These are phyloP conservation scores for Collichthys lucidus DNA, from an alignment of 2,113 vertebrate genomes.

Conservation along the genomic window DNA sequence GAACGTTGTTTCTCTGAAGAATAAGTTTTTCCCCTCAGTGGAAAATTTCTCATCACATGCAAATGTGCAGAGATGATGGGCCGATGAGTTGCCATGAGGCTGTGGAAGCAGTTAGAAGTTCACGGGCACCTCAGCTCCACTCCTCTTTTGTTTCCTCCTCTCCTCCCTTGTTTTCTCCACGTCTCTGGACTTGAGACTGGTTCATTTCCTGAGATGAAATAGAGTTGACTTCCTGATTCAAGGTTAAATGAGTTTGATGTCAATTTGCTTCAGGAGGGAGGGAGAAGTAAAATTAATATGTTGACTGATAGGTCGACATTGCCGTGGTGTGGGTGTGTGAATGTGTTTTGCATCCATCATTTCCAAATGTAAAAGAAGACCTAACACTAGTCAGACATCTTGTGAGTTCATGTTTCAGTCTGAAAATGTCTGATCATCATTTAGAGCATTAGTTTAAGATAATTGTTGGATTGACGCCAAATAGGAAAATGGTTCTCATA, in stretches of 20 bases:
- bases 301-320: constrained; percentile 6
- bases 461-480: too few relatives aligned
- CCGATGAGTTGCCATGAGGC: too few relatives aligned
- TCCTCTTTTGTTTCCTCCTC: too few relatives aligned
- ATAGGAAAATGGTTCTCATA: too few relatives aligned
- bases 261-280: neutral
- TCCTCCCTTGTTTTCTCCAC: too few relatives aligned
- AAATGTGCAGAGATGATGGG: too few relatives aligned
- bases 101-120: too few relatives aligned
- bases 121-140: too few relatives aligned
- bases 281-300: constrained; percentile 7
- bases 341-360: neutral
- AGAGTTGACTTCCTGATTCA: constrained; percentile 41
- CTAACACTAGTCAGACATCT: neutral
- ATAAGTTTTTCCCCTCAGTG: too few relatives aligned
- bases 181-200: neutral
- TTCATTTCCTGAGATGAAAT: constrained; percentile 37
- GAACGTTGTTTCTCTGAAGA: too few relatives aligned
- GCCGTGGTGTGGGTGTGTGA: neutral
- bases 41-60: too few relatives aligned
- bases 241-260: constrained; percentile 60
- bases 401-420: neutral
- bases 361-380: neutral
- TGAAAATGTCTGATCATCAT: neutral
- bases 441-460: too few relatives aligned